phyloP scores from a whole-genome alignment of 2,888 invertebrate genomes.

The Drosophila borborema region DNA sequence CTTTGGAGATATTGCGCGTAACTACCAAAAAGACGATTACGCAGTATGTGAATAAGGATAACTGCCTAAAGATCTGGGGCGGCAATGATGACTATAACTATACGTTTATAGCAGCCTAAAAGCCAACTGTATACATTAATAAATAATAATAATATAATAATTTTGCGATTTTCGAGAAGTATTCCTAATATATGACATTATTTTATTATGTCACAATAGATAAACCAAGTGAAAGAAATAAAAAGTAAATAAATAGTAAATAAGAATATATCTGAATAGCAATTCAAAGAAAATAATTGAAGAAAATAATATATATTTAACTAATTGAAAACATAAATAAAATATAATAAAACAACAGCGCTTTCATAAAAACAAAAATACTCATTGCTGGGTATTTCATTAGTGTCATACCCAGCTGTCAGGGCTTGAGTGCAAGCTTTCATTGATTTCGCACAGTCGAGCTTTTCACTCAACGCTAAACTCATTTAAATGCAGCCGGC shows the following conservation, averaged over 20 bases:
- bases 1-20: slow-evolving; percentile 94
- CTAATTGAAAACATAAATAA: no score
- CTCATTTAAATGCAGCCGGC: slow-evolving; percentile 65
- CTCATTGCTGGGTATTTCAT: not conserved
- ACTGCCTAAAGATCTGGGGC: slow-evolving; percentile 92
- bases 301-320: not conserved
- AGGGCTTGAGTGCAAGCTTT: slow-evolving; percentile 24
- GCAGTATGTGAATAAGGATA: slow-evolving; percentile 90
- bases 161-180: not conserved
- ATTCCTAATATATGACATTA: not conserved
- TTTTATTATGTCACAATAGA: not conserved
- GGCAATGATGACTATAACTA: slow-evolving; percentile 91
- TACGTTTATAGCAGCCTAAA: slow-evolving; percentile 86
- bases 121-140: slow-evolving; percentile 1
- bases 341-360: not conserved
- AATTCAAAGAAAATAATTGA: no score
- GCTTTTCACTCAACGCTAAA: slow-evolving; percentile 9
- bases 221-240: not conserved
- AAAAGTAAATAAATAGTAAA: no score
- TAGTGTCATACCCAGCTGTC: slow-evolving; percentile 5
- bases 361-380: not conserved
- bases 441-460: not conserved
- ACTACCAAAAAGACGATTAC: slow-evolving; percentile 90
- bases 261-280: no score
- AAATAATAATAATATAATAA: slow-evolving; percentile 35